phyloP scores from a whole-genome alignment of 2,888 invertebrate species.

The Caenorhabditis angaria region DNA sequence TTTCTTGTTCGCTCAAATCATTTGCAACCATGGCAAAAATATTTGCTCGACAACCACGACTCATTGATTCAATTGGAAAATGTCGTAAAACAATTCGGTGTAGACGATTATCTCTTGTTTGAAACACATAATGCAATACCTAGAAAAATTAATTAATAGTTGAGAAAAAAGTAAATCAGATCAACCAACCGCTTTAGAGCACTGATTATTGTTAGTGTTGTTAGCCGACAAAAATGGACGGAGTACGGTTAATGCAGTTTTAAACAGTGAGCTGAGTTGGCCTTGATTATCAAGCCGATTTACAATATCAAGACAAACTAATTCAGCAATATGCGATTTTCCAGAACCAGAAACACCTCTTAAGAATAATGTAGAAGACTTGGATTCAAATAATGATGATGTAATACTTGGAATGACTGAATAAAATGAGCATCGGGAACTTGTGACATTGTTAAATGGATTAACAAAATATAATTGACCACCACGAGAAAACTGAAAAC shows the following conservation, averaged over 20 bases:
- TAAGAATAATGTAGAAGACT: constrained; percentile 32
- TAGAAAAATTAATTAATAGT: constrained; percentile 8
- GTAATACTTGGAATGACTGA: constrained; percentile 43
- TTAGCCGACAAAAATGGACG: constrained; percentile 47
- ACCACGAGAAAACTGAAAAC: constrained; percentile 45
- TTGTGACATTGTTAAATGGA: constrained; percentile 50
- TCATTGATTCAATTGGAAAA: constrained; percentile 49
- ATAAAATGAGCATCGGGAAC: constrained; percentile 30
- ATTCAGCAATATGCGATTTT: constrained; percentile 42
- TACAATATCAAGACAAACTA: constrained; percentile 38
- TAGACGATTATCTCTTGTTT: constrained; percentile 40
- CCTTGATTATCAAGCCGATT: constrained; percentile 38
- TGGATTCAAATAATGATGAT: constrained; percentile 32
- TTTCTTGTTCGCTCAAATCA: constrained; percentile 45
- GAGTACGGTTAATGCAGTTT: constrained; percentile 35
- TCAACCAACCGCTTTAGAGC: constrained; percentile 30
- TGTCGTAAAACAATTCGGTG: constrained; percentile 30
- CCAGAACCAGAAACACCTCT: constrained; percentile 52
- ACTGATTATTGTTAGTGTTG: constrained; percentile 41
- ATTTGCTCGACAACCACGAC: constrained; percentile 47
- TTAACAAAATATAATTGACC: constrained; percentile 51
- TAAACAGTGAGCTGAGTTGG: constrained; percentile 32
- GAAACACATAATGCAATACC: constrained; percentile 41
- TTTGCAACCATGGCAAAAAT: constrained; percentile 51
- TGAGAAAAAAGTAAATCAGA: neutral